phyloP scores from a whole-genome alignment of 2,113 vertebrate genomes.

The Hylia prasina region DNA sequence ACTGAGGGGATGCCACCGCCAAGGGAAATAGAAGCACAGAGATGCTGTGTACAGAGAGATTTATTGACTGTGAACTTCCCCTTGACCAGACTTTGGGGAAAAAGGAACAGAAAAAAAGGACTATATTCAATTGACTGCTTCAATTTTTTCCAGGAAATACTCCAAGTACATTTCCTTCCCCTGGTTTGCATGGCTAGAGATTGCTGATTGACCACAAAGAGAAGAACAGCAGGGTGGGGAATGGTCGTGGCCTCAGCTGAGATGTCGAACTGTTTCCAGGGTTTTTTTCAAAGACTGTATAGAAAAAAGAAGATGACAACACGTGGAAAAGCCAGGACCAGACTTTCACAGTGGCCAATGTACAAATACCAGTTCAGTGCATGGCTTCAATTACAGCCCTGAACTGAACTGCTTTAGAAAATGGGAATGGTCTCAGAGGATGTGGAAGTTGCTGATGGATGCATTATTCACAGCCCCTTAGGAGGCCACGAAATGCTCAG shows the following conservation, averaged over 20 bases:
- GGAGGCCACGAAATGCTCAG: not conserved
- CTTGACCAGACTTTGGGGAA: not conserved
- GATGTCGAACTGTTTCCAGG: not conserved
- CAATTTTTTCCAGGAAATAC: not conserved
- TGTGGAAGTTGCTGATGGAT: not conserved
- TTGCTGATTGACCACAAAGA: not conserved
- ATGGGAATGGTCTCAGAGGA: not conserved
- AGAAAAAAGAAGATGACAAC: not conserved
- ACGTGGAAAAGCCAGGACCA: not conserved
- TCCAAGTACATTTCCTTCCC: not conserved
- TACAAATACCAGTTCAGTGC: not conserved
- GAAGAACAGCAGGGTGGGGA: not conserved
- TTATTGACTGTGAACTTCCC: not conserved
- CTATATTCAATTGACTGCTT: fast-evolving
- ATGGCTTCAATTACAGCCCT: not conserved
- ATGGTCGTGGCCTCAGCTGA: not conserved
- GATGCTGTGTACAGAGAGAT: fast-evolving
- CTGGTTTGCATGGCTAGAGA: not conserved
- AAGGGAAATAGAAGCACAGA: not conserved
- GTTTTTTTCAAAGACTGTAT: fast-evolving
- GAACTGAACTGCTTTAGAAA: not conserved
- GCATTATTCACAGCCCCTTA: not conserved
- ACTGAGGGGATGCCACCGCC: not conserved
- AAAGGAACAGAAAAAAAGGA: not conserved
- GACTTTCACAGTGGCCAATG: not conserved